A percentile compares a stretch with the other conserved stretches of the same genome.
phyloP scores from a whole-genome alignment of 2,888 invertebrate species.

The Sericinus montela region DNA sequence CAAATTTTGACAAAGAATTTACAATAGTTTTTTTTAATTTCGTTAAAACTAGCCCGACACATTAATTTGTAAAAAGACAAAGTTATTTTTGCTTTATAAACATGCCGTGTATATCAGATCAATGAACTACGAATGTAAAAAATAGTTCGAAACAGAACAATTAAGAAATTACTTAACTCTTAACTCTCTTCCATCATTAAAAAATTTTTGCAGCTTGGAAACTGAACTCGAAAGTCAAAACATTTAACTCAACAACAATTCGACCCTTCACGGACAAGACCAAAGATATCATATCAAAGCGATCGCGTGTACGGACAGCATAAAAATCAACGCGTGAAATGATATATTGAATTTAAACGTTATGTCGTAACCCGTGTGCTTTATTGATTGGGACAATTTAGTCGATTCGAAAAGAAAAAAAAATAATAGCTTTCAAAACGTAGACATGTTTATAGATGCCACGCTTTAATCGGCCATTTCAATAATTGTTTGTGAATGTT shows the following conservation, averaged over 20 bases:
- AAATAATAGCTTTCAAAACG: slow-evolving; percentile 13
- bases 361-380: slow-evolving; percentile 33
- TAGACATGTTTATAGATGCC: slow-evolving; percentile 58
- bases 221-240: slow-evolving; percentile 25
- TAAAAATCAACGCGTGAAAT: slow-evolving; percentile 45
- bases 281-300: slow-evolving; percentile 38
- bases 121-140: too few relatives aligned
- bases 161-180: slow-evolving; percentile 11
- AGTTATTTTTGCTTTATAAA: too few relatives aligned
- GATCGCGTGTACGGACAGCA: slow-evolving; percentile 53
- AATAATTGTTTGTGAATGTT: neutral
- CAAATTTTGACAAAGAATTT: too few relatives aligned
- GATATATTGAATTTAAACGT: slow-evolving; percentile 2
- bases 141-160: neutral
- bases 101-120: too few relatives aligned
- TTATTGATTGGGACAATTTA: slow-evolving; percentile 43
- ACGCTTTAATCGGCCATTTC: slow-evolving; percentile 47
- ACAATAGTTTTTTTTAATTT: too few relatives aligned
- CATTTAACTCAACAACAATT: slow-evolving; percentile 42
- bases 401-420: slow-evolving; percentile 29
- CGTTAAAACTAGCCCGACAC: too few relatives aligned
- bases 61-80: too few relatives aligned
- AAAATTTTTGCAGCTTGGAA: slow-evolving; percentile 17
- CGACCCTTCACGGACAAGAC: slow-evolving; percentile 35
- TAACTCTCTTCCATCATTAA: slow-evolving; percentile 13